Conservation (phyloP, 1,140 invertebrate genomes). For the Pantala flavescens region DNA sequence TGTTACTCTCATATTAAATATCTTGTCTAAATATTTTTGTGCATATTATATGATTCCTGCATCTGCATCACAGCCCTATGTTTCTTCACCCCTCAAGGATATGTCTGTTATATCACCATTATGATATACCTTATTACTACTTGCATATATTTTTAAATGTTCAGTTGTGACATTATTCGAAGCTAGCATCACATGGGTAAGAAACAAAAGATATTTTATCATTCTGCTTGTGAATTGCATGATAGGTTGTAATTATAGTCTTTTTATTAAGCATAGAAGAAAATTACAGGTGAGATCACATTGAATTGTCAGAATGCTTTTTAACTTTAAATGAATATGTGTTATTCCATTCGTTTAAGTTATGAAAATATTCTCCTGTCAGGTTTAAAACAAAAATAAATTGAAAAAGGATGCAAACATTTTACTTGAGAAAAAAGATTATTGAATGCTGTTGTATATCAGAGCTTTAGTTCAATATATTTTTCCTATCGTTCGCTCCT, state of each 20-base stretch:
- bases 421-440: no score
- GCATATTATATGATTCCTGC: background rate
- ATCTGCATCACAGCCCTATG: constrained; percentile 1
- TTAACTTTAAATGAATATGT: no score
- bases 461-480: no score
- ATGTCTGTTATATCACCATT: background rate
- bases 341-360: no score
- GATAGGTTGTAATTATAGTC: background rate
- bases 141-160: background rate
- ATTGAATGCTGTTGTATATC: no score
- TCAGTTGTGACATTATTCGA: background rate
- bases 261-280: background rate
- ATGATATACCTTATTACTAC: background rate
- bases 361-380: no score
- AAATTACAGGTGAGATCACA: background rate
- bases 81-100: background rate
- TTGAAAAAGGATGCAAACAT: no score
- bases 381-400: no score
- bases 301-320: background rate
- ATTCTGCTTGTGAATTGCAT: background rate
- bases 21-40: background rate
- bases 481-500: no score
- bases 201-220: background rate
- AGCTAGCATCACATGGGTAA: background rate
- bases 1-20: background rate